Evolutionary conservation across 2,113 vertebrate species (phyloP), one percentile per base, ranked within the genome.

Genomic region (Phaetusa simplex): DNA sequence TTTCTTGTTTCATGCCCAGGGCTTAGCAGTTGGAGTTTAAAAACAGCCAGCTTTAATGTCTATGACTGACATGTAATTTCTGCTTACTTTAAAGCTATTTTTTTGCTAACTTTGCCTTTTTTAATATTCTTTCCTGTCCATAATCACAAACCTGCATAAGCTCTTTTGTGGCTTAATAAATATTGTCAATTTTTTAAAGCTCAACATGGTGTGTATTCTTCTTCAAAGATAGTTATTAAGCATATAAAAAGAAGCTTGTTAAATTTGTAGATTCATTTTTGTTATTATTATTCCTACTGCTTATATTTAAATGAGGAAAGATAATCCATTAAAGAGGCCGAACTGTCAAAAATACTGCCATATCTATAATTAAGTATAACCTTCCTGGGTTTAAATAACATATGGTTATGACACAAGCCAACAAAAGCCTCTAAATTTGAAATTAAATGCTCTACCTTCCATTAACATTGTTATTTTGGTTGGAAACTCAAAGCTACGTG

Each of bases 41-140:
- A 97, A 98, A 95, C 96, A 98, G 94, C 90, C 93, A 95, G 93
- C 95, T 98, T 98, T 98, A 98, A 98, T 97, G 98, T 97, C 97
- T 98, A 42, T 98, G 96, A 98, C 73, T 97, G 97, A 97, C 96
- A 87, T 92, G 70, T 79, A 97, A 96, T 93, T 97, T 97, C 97
- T 98, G 97, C 97, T 97, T 97, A 96, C 93, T 97, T 96, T 97
- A 97, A 98, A 97, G 86, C 82, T 93, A 96, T 97, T 95, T 95
- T 95, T 97, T 88, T 14, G 80, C 90, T 97, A 97, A 97, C 94
- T 97, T 97, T 93, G 83, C 77, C 88, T 97, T 98, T 98, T 97
- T 82, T 72, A 93, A 95, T 97, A 96, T 95, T 97, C 88, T 97
- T 97, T 81, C 79, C 81, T 95, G 82, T 97, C 92, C 64, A 64